Percentiles rank a stretch among this genome's conserved stretches.
Conservation (phyloP, 2,888 invertebrate genomes). For the Electrophaes corylata region DNA sequence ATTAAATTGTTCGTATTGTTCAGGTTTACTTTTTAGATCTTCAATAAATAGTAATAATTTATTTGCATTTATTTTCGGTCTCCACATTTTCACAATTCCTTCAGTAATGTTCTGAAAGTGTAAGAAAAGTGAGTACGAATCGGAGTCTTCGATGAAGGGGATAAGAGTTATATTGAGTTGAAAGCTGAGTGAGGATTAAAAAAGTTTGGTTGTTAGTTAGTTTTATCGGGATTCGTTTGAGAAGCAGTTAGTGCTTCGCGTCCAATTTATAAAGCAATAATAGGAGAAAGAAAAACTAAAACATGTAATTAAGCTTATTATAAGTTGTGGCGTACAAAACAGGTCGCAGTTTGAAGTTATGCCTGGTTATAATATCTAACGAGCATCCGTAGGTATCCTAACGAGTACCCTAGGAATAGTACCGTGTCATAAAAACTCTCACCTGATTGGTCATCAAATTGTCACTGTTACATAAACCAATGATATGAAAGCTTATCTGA, state of each 20-base stretch:
- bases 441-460: no score
- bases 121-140: neutral
- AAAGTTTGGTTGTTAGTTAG: conserved; percentile 43
- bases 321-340: no score
- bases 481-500: no score
- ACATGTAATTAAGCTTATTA: neutral
- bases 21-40: conserved; percentile 62
- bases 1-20: conserved; percentile 50
- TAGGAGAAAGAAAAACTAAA: neutral
- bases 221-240: conserved; percentile 33
- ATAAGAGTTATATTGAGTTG: conserved; percentile 11
- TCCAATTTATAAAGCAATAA: conserved; percentile 23
- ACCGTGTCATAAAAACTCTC: no score
- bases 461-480: no score
- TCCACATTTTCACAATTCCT: conserved; percentile 72
- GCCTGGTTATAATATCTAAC: no score
- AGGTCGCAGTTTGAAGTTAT: no score
- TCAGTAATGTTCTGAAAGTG: conserved; percentile 69
- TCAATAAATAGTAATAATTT: conserved; percentile 65
- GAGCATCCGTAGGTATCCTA: no score
- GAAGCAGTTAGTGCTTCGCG: conserved; percentile 16
- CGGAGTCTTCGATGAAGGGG: neutral
- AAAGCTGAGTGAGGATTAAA: conserved; percentile 29
- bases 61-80: conserved; percentile 65
- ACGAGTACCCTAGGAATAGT: no score